A percentile compares a stretch with the other conserved stretches of the same genome.
These are phyloP conservation scores for Aphidius ervi DNA, from an alignment of 1,140 invertebrate genomes.

Conservation along the genomic window DNA sequence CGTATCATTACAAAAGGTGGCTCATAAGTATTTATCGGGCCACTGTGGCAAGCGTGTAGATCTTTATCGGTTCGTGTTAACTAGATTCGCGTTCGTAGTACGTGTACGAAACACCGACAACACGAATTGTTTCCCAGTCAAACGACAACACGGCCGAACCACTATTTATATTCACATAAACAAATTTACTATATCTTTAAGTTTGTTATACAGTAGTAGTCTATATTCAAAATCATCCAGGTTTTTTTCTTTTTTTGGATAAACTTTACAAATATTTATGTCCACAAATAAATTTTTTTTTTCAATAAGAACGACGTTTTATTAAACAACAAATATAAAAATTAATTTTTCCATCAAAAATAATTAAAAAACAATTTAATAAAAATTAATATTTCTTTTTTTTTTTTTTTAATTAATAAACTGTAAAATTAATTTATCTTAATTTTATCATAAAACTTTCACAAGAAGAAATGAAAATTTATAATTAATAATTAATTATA, in stretches of 20 bases:
- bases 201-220: no score
- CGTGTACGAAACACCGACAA: constrained; percentile 25
- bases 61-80: constrained; percentile 33
- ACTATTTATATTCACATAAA: constrained; percentile 1
- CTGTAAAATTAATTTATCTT: no score
- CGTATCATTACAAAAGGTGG: constrained; percentile 28
- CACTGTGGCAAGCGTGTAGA: constrained; percentile 31
- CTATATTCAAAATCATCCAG: neutral
- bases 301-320: no score
- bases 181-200: neutral
- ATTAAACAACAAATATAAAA: no score
- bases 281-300: no score
- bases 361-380: no score
- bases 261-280: neutral
- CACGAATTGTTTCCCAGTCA: constrained; percentile 26
- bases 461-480: no score
- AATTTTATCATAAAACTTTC: no score
- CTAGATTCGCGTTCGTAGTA: constrained; percentile 29
- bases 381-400: no score
- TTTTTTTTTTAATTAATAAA: no score
- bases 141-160: constrained; percentile 9
- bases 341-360: no score
- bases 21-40: constrained; percentile 34
- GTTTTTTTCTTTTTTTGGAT: neutral
- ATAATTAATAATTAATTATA: no score